Evolutionary conservation across 2,113 vertebrate genomes (phyloP), one percentile per base, ranked within the genome.

Genomic region (Chinchilla lanigera): DNA sequence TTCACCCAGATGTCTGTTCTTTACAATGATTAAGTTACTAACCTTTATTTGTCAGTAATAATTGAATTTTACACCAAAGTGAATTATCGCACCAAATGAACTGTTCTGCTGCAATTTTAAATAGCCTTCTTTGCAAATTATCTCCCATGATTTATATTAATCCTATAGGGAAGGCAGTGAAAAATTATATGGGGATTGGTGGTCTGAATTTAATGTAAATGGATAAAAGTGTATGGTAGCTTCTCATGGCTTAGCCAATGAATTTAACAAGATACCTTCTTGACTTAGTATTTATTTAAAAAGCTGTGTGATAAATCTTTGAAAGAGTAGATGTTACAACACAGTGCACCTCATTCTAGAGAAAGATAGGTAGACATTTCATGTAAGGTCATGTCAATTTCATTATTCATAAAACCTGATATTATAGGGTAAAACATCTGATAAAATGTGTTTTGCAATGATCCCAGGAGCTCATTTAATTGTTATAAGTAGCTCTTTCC

Each of bases 31-130:
- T 97, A 96, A 98, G 97, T 98, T 97, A 94, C 97, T 96, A 96
- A 96, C 86, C 83, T 96, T 97, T 98, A 97, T 97, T 98, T 97
- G 96, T 97, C 97, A 97, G 98, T 98, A 98, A 98, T 97, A 97
- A 98, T 97, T 98, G 97, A 97, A 97, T 98, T 97, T 97, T 97
- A 97, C 93, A 97, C 96, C 93, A 92, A 97, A 98, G 96, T 92
- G 95, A 97, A 98, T 97, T 98, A 97, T 96, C 20, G 9, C 75
- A 93, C 94, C 60, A 93, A 95, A 97, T 97, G 92, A 97, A 96
- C 82, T 61, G 83, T 78, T 96, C 73, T 92, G 90, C 96, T 17
- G 11, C 80, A 69, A 94, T 88, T 96, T 98, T 94, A 98, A 98
- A 97, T 90, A 96, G 94, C 5, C 93, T 92, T 94, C 94, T 80